phyloP scores from a whole-genome alignment of 1,140 invertebrate genomes.

The Papilio polyxenes region DNA sequence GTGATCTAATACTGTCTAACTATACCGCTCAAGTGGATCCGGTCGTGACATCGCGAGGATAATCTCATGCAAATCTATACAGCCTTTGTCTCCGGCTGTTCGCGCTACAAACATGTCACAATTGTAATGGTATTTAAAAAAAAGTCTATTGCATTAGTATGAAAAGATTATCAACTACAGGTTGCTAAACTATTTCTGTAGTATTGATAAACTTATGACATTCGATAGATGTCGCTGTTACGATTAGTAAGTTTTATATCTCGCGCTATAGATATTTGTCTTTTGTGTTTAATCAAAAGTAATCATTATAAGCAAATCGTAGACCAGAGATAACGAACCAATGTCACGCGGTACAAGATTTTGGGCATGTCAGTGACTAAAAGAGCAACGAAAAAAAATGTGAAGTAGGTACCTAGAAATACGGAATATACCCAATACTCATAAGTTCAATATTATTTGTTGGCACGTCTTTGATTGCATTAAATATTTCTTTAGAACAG shows the following conservation, averaged over 20 bases:
- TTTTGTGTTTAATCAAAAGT: too few species aligned
- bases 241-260: background rate
- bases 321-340: background rate
- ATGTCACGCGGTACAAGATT: too few species aligned
- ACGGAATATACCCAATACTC: too few species aligned
- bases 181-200: background rate
- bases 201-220: background rate
- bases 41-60: constrained; percentile 32
- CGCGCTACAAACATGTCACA: constrained; percentile 1
- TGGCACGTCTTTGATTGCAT: too few species aligned
- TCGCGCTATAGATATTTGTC: background rate
- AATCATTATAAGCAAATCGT: background rate
- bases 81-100: constrained; percentile 28
- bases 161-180: background rate
- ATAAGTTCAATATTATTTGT: too few species aligned
- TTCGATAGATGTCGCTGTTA: constrained; percentile 11
- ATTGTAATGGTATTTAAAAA: background rate
- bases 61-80: constrained; percentile 39
- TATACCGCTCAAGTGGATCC: constrained; percentile 20
- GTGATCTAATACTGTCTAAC: constrained; percentile 32
- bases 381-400: too few species aligned
- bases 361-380: too few species aligned
- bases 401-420: too few species aligned
- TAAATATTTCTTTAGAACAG: too few species aligned
- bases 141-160: background rate